A percentile compares a stretch with the other conserved stretches of the same genome.
Conservation (phyloP, 2,797 vertebrate genomes). For the Agapornis canus region DNA sequence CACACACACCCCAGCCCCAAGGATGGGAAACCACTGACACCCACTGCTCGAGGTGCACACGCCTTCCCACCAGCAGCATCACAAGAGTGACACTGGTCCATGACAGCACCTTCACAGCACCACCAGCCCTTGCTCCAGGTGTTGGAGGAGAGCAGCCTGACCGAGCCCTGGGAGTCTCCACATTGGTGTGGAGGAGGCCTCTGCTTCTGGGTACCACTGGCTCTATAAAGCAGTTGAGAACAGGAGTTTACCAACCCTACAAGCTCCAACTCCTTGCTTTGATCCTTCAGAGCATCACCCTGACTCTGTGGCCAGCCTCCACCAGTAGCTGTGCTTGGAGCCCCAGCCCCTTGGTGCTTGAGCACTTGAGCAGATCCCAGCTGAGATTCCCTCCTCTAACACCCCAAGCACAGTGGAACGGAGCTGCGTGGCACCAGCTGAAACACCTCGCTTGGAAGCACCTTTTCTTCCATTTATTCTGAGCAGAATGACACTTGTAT, state of each 20-base stretch:
- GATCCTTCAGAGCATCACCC: background rate
- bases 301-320: background rate
- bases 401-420: background rate
- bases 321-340: background rate
- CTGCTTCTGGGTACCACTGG: background rate
- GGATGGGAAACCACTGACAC: background rate
- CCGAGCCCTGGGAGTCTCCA: accelerated
- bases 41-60: accelerated
- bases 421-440: background rate
- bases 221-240: background rate
- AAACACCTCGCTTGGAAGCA: constrained; percentile 12
- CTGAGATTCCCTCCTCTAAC: background rate
- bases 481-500: constrained; percentile 57
- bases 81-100: background rate
- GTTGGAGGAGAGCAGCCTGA: accelerated
- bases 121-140: accelerated
- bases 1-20: too few species aligned
- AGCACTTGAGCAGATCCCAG: background rate
- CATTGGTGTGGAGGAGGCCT: accelerated
- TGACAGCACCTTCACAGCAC: accelerated
- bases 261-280: accelerated
- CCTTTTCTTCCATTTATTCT: background rate
- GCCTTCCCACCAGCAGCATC: background rate
- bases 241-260: background rate
- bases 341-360: background rate